These are phyloP conservation scores for Drosophila atripex DNA, from an alignment of 2,888 invertebrate species.

Conservation along the genomic window DNA sequence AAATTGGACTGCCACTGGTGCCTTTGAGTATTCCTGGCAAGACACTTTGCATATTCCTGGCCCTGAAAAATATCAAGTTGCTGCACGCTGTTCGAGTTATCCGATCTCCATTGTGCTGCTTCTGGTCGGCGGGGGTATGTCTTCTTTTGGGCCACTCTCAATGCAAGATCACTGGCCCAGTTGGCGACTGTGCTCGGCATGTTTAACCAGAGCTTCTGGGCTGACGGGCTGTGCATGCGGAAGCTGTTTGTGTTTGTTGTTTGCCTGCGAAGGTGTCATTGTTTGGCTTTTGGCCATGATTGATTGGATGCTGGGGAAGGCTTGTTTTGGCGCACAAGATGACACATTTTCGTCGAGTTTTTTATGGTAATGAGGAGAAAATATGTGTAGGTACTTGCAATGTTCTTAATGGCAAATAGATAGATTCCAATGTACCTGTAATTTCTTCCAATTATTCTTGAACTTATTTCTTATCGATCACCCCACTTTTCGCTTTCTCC, in stretches of 20 bases:
- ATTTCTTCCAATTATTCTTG: constrained; percentile 18
- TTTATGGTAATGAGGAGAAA: background rate
- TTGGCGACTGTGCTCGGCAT: constrained; percentile 61
- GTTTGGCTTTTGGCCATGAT: constrained; percentile 53
- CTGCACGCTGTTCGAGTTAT: constrained; percentile 53
- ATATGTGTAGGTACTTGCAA: background rate
- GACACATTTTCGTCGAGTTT: background rate
- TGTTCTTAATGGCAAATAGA: no score
- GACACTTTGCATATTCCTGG: constrained; percentile 66
- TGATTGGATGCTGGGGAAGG: constrained; percentile 44
- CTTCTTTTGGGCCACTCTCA: constrained; percentile 59
- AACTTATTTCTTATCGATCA: constrained; percentile 24
- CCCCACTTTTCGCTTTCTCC: constrained; percentile 42
- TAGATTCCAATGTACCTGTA: background rate
- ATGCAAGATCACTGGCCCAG: constrained; percentile 60
- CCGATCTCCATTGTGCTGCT: constrained; percentile 47
- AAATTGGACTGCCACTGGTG: constrained; percentile 57
- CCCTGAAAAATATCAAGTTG: constrained; percentile 68
- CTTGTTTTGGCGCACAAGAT: background rate
- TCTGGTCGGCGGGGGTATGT: constrained; percentile 49
- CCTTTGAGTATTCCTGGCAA: constrained; percentile 3
- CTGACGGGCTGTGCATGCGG: constrained; percentile 54
- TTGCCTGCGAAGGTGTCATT: constrained; percentile 59
- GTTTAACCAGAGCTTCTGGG: constrained; percentile 49
- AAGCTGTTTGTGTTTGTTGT: constrained; percentile 47